Evolutionary conservation across 2,113 vertebrate genomes (phyloP).

Genomic region (Thunnus thynnus): DNA sequence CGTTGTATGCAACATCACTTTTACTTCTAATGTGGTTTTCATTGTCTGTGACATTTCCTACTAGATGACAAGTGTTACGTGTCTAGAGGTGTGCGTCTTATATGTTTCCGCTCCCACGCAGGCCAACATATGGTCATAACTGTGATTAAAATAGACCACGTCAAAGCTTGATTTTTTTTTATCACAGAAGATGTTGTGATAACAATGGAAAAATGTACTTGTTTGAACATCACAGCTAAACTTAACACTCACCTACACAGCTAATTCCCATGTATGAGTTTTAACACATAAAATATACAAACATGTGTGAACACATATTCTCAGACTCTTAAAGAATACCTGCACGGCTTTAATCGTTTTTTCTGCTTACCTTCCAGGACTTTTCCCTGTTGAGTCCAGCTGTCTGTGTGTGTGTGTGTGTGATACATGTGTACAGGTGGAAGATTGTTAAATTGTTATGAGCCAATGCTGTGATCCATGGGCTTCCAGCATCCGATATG

Average conservation of each 20-base stretch:
- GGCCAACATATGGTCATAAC: not conserved
- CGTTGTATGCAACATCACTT: not conserved
- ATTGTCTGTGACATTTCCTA: slow-evolving; percentile 7
- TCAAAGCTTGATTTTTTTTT: not conserved
- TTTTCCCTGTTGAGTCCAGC: slow-evolving; percentile 29
- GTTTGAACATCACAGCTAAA: slow-evolving; percentile 10
- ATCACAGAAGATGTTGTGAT: not conserved
- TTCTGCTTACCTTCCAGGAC: slow-evolving; percentile 12
- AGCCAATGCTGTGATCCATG: slow-evolving; percentile 59
- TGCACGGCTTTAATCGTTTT: slow-evolving; percentile 4
- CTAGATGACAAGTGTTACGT: slow-evolving; percentile 6
- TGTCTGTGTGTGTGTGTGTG: slow-evolving; percentile 34
- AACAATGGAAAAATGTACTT: not conserved
- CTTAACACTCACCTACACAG: not conserved
- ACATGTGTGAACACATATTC: slow-evolving; percentile 17
- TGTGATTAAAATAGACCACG: slow-evolving; percentile 23
- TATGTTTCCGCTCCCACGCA: slow-evolving; percentile 16
- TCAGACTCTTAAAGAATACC: slow-evolving; percentile 7
- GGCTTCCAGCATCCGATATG: slow-evolving; percentile 67
- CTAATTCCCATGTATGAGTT: not conserved
- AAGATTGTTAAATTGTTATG: slow-evolving; percentile 43
- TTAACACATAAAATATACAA: not conserved
- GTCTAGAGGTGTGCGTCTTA: not conserved
- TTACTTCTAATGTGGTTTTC: slow-evolving; percentile 29
- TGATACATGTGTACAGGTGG: slow-evolving; percentile 70